These are phyloP conservation scores for Schlechtendalia chinensis DNA, from an alignment of 1,140 invertebrate genomes.

Conservation along the genomic window DNA sequence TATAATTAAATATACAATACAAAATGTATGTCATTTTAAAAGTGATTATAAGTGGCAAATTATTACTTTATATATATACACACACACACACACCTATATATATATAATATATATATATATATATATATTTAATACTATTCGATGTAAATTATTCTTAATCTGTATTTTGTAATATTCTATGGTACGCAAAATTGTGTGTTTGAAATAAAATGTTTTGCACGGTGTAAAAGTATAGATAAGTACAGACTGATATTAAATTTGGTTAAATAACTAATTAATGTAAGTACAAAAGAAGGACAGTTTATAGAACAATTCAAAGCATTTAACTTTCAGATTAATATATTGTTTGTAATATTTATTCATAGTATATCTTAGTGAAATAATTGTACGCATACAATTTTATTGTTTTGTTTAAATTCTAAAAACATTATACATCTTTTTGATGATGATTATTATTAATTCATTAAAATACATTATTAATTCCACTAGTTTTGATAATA, in stretches of 20 bases:
- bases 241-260: constrained; percentile 1
- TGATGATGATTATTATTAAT: neutral
- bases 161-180: constrained; percentile 7
- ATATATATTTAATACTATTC: neutral
- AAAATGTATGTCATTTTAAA: neutral
- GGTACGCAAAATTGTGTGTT: neutral
- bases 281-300: neutral
- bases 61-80: constrained; percentile 6
- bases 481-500: no score
- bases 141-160: neutral
- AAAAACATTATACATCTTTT: neutral
- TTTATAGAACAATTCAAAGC: neutral
- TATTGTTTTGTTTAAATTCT: neutral
- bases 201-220: neutral
- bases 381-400: neutral
- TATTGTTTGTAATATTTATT: neutral
- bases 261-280: neutral
- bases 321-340: constrained; percentile 1
- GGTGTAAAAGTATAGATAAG: neutral
- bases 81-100: no score
- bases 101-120: no score
- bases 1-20: constrained; percentile 18
- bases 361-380: neutral
- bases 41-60: neutral
- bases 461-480: neutral